phyloP scores from a whole-genome alignment of 2,888 invertebrate genomes.

The Drosophila anomalipes region DNA sequence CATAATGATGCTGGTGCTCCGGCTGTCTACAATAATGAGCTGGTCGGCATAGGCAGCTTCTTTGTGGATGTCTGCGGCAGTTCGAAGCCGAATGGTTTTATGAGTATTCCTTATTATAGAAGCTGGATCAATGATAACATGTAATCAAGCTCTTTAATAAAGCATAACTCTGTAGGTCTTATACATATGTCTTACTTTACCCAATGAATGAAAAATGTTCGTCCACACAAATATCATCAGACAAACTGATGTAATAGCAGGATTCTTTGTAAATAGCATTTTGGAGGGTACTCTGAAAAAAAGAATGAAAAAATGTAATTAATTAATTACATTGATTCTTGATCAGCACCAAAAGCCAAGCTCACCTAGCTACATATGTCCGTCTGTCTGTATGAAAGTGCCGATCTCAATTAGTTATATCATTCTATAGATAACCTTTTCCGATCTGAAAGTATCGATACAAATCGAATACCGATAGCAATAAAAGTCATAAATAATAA shows the following conservation, averaged over 20 bases:
- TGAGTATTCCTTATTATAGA: slow-evolving; percentile 65
- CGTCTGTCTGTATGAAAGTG: background rate
- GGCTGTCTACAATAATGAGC: slow-evolving; percentile 72
- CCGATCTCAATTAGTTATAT: background rate
- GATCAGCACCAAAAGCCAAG: background rate
- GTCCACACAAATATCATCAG: background rate
- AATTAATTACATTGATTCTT: background rate
- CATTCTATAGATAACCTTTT: background rate
- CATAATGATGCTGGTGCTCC: slow-evolving; percentile 83
- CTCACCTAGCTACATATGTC: background rate
- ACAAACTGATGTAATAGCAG: background rate
- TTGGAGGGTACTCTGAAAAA: background rate
- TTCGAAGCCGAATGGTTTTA: slow-evolving; percentile 81
- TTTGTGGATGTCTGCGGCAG: slow-evolving; percentile 74
- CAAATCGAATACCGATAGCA: background rate
- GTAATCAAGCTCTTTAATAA: background rate
- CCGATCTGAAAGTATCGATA: background rate
- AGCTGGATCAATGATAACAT: slow-evolving; percentile 68
- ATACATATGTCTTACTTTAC: background rate
- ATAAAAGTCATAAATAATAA: no score
- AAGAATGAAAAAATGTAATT: background rate
- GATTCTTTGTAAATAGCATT: background rate
- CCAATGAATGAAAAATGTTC: background rate
- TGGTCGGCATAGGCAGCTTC: slow-evolving; percentile 83
- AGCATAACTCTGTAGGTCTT: background rate